Conservation (phyloP, 2,113 vertebrate genomes). For the Chitala chitala region DNA sequence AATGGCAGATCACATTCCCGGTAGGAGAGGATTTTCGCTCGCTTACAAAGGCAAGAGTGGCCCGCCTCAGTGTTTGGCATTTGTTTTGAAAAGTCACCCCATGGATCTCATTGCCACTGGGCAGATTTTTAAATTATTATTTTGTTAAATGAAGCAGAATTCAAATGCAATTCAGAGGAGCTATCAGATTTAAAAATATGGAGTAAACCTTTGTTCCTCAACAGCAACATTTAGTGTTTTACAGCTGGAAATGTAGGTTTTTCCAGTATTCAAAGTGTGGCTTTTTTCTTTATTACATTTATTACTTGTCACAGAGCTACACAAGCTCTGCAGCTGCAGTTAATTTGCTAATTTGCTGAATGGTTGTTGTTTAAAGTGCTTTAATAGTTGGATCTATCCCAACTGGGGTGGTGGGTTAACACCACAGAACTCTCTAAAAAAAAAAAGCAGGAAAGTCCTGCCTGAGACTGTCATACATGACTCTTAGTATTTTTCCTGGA, state of each 20-base stretch:
- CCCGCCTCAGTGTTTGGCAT: neutral
- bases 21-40: neutral
- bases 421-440: slow-evolving; percentile 11
- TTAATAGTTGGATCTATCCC: slow-evolving; percentile 55
- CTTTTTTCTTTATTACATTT: neutral
- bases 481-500: slow-evolving; percentile 7
- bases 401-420: slow-evolving; percentile 34
- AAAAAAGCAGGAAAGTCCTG: slow-evolving; percentile 30
- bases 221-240: neutral
- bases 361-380: slow-evolving; percentile 35
- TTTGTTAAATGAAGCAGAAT: neutral
- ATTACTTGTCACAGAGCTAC: neutral
- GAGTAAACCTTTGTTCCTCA: neutral
- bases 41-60: neutral
- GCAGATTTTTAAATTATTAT: neutral
- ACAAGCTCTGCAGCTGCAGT: neutral
- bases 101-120: neutral
- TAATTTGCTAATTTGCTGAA: slow-evolving; percentile 5
- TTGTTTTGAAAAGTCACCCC: neutral
- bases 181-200: neutral
- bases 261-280: neutral
- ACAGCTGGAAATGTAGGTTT: neutral
- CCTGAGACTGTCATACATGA: slow-evolving; percentile 30
- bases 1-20: neutral
- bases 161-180: neutral